Base-by-base conservation (phyloP, 2,113 vertebrate species). In the Stercorarius parasiticus region DNA sequence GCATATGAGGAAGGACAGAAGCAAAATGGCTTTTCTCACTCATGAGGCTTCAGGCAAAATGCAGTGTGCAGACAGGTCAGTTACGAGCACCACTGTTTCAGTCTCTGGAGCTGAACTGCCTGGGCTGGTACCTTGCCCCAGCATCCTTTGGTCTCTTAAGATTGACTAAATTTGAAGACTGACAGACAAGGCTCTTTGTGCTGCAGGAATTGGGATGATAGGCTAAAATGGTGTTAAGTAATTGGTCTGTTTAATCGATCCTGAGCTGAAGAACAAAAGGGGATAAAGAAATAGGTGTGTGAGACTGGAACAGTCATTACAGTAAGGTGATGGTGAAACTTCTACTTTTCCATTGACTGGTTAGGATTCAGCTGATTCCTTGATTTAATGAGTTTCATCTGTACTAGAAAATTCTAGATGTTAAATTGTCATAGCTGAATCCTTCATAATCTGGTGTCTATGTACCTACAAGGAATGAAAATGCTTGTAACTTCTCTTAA, bases 1-100 rank as follows among this genome's bases (percentile, higher is more conserved):
- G 15, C 9, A 12, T 1, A 14, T 0, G 0, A 69, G 32, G 43
- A 77, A 73, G 17, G 21, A 43, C 43, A 84, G 70, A 76, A 71
- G 38, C 29, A 79, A 79, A 87, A 45, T 56, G 29, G 5, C 34
- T 77, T 52, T 5, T 76, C 19, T 49, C 32, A 27, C 13, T 49
- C 50, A 4, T 36, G 58, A 79, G 36, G 40, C 58, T 87, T 89
- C 62, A 88, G 72, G 30, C 22, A 58, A 74, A 92, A 82, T 36
- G 22, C 30, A 18, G 3, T 20, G 6, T 87, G n/a, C 10, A 59
- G 42, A 30, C 27, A 53, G 27, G 40, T 87, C 49, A 53, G 23
- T 78, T 92, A 29, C 17, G 32, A 87, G 43, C n/a, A 70, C 29
- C 19, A 10, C 66, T 43, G 2, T 30, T 82, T 62, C 49, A 43